Evolutionary conservation across 1,140 invertebrate species (phyloP).

Genomic region (Brachionus plicatilis): DNA sequence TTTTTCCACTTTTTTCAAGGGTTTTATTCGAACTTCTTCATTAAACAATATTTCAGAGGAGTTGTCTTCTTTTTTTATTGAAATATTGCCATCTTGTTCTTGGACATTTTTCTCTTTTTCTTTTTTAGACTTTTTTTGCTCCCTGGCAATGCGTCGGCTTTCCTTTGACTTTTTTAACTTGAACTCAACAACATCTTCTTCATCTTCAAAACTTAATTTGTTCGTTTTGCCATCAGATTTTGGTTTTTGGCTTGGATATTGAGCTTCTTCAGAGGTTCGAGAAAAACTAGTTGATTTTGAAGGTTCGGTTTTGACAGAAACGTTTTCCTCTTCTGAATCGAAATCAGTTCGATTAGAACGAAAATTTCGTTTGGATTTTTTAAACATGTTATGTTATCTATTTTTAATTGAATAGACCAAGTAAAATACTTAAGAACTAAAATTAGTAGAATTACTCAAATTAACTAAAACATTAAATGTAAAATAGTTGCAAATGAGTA

Average conservation of each 20-base stretch:
- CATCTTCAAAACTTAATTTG: constrained; percentile 43
- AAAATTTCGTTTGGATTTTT: constrained; percentile 36
- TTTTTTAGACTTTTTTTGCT: constrained; percentile 72
- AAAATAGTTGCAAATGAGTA: too few relatives aligned
- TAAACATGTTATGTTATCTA: neutral
- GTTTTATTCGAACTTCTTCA: constrained; percentile 30
- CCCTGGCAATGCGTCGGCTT: constrained; percentile 78
- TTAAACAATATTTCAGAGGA: constrained; percentile 41
- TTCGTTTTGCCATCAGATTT: constrained; percentile 19
- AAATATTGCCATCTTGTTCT: neutral
- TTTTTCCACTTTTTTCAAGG: constrained; percentile 19
- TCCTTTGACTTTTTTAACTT: constrained; percentile 89
- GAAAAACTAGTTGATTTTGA: too few relatives aligned
- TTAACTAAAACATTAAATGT: neutral
- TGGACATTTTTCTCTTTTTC: constrained; percentile 63
- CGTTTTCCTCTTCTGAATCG: constrained; percentile 14
- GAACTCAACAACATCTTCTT: constrained; percentile 68
- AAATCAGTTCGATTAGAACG: neutral
- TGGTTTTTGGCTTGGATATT: neutral
- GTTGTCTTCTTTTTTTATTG: constrained; percentile 38
- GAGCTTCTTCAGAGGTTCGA: too few relatives aligned
- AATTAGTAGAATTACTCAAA: neutral
- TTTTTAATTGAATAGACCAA: neutral
- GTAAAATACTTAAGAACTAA: neutral
- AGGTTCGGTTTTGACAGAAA: neutral